phyloP scores from a whole-genome alignment of 2,113 vertebrate species.

The Chionis minor region DNA sequence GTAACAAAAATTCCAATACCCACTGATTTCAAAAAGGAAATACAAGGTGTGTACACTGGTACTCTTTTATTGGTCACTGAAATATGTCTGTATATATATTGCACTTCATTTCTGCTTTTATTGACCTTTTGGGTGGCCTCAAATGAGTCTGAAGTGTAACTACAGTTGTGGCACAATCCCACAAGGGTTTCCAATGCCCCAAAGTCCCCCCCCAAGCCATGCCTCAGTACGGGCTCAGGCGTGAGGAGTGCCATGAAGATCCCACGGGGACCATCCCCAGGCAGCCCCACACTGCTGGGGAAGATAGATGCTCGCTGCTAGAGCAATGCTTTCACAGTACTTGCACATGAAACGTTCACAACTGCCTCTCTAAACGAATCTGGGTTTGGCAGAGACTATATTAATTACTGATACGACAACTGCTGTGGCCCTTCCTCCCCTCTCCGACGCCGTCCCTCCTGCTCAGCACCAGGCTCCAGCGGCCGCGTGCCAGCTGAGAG shows the following conservation, averaged over 20 bases:
- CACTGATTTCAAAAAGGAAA: neutral
- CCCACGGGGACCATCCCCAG: fast-evolving
- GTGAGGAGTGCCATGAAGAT: neutral
- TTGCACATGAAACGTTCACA: neutral
- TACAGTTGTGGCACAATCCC: neutral
- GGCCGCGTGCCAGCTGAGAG: fast-evolving
- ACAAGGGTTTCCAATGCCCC: fast-evolving
- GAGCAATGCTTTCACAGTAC: neutral
- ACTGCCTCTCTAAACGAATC: neutral
- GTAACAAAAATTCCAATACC: neutral
- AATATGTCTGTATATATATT: neutral
- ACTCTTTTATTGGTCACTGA: neutral
- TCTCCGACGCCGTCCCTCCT: fast-evolving
- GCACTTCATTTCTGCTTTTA: neutral
- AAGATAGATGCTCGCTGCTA: fast-evolving
- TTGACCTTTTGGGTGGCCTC: neutral
- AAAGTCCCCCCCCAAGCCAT: neutral
- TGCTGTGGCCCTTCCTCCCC: neutral
- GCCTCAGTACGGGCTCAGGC: fast-evolving
- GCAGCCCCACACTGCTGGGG: fast-evolving
- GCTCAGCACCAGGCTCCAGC: neutral
- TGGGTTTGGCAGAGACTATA: neutral
- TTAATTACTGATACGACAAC: neutral
- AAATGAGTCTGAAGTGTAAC: neutral
- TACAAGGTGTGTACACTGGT: fast-evolving